A percentile compares a stretch with the other conserved stretches of the same genome.
Evolutionary conservation across 2,797 vertebrate genomes (phyloP).

Genomic region (Linurgus olivaceus): DNA sequence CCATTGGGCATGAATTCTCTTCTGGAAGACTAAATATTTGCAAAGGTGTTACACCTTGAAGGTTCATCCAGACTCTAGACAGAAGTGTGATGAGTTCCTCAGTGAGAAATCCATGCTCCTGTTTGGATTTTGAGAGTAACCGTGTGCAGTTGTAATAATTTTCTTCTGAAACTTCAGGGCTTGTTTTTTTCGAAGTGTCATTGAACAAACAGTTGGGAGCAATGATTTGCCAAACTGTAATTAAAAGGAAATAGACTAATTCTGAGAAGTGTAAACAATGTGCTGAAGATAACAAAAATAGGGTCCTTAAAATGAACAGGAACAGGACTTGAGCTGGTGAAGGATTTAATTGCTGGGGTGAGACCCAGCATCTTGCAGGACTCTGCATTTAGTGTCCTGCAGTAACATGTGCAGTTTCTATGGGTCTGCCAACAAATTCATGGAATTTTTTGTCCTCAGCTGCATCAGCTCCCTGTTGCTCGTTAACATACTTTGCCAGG

Average conservation of each 20-base stretch:
- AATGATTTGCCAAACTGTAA: slow-evolving; percentile 56
- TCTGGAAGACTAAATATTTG: not conserved
- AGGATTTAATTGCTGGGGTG: not conserved
- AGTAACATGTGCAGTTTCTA: not conserved
- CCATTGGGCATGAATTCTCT: not conserved
- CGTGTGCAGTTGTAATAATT: not conserved
- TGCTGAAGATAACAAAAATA: slow-evolving; percentile 43
- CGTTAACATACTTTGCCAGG: slow-evolving; percentile 41
- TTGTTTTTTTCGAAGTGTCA: slow-evolving; percentile 45
- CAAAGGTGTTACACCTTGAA: not conserved
- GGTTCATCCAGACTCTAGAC: not conserved
- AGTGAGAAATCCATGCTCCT: not conserved
- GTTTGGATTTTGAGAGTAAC: not conserved
- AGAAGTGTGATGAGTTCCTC: not conserved
- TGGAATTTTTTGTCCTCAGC: slow-evolving; percentile 45
- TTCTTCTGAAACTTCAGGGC: not conserved
- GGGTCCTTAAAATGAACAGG: not conserved
- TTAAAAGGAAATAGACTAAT: slow-evolving; percentile 55
- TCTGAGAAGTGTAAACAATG: slow-evolving; percentile 34
- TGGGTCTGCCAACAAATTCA: slow-evolving; percentile 26
- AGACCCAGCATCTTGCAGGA: not conserved
- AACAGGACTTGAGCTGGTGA: not conserved
- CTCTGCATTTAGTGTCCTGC: not conserved
- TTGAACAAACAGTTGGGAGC: slow-evolving; percentile 49
- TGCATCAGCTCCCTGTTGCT: slow-evolving; percentile 54